Evolutionary conservation across 2,797 vertebrate species (phyloP), one percentile per base, ranked within the genome.

Genomic region (Kryptolebias ocellatus): DNA sequence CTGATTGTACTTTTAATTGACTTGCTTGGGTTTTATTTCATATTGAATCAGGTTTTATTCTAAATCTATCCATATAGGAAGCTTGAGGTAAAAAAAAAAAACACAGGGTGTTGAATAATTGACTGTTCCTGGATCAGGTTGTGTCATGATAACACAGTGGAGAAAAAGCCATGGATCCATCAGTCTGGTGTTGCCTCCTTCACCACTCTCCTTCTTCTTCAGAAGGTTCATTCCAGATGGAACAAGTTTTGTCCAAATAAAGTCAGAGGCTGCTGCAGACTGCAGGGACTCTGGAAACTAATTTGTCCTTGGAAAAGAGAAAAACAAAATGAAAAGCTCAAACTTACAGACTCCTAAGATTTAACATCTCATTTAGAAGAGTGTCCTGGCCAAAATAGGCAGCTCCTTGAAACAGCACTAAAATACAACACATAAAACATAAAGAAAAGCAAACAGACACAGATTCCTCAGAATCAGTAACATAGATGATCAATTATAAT

Each of bases 61-160:
- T 53, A 65, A 70, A 76, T 51, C 59, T 67, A 53, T 31, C 62
- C 82, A 70, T 72, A 72, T 79, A 71, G 60, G 70, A 85, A 67
- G 64, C 79, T 66, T 68, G 71, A 83, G 70, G 55, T 69, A 11
- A 79, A 81, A 11, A 79, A 81, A 60, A 11, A 79, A 81, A 60
- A 56, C 55, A 69, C 70, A 46, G 67, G 69, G 39, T 83, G 72
- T 69, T 92, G 70, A 92, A 93, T 92, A 87, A 88, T 92, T 91
- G 31, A 92, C 83, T 66, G 89, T 74, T 67, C 78, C 70, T 65
- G 78, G 88, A 90, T 89, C 85, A 74, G 85, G 64, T 71, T 72
- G 61, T 79, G 83, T 80, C 73, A 54, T 53, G 74, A 84, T 65
- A 60, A 76, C 58, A 47, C 67, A 55, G 45, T 11, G 46, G 62